A percentile compares a stretch with the other conserved stretches of the same genome.
Evolutionary conservation across 2,797 vertebrate genomes (phyloP).

Genomic region (Nannoperca australis): DNA sequence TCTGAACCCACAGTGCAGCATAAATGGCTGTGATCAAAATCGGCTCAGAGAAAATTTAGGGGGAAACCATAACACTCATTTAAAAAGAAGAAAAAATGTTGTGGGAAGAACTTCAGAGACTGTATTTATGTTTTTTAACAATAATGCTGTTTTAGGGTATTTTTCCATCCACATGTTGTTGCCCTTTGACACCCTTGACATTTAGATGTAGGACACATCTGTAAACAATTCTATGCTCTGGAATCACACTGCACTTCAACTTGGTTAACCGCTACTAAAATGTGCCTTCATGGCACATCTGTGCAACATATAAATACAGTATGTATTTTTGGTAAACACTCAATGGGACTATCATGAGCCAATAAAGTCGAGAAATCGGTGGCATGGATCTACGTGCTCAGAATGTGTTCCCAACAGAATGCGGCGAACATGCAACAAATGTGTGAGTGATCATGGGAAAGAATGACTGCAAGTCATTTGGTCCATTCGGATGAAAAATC

Average conservation of each 20-base stretch:
- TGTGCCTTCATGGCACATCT: slow-evolving; percentile 50
- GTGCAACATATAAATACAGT: slow-evolving; percentile 51
- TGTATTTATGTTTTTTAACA: slow-evolving; percentile 40
- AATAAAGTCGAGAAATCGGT: slow-evolving; percentile 4
- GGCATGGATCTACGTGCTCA: slow-evolving; percentile 5
- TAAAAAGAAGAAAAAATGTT: slow-evolving; percentile 29
- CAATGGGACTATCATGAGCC: slow-evolving; percentile 15
- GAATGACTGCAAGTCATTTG: not conserved
- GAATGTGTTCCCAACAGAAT: slow-evolving; percentile 10
- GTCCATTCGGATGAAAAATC: not conserved
- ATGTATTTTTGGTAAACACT: slow-evolving; percentile 47
- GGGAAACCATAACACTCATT: slow-evolving; percentile 33
- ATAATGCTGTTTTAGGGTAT: slow-evolving; percentile 6
- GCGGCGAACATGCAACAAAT: not conserved
- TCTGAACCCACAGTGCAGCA: slow-evolving; percentile 55
- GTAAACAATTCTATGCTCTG: slow-evolving; percentile 50
- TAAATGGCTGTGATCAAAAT: slow-evolving; percentile 46
- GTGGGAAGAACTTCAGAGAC: slow-evolving; percentile 26
- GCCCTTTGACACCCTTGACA: slow-evolving; percentile 23
- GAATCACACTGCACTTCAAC: slow-evolving; percentile 27
- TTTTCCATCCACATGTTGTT: slow-evolving; percentile 42
- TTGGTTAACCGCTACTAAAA: slow-evolving; percentile 56
- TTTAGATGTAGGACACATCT: slow-evolving; percentile 54
- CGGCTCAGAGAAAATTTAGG: slow-evolving; percentile 30
- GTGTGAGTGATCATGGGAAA: not conserved